Percentiles rank a stretch among this genome's conserved stretches.
These are phyloP conservation scores for Ceratina australensis DNA, from an alignment of 1,140 invertebrate genomes.

Conservation along the genomic window DNA sequence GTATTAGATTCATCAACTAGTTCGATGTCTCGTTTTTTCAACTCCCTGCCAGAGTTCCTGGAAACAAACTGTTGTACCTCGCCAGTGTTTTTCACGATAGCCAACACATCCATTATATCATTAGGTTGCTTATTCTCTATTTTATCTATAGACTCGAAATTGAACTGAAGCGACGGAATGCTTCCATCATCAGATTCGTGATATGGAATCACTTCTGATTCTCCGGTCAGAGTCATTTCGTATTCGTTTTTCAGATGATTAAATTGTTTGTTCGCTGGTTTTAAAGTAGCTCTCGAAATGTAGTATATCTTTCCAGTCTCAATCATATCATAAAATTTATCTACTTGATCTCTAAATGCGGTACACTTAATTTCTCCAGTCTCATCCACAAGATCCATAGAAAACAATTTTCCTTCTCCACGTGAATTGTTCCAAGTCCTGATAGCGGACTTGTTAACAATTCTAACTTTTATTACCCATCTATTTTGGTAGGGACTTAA, in stretches of 20 bases:
- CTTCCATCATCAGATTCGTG: conserved; percentile 79
- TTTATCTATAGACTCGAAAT: conserved; percentile 90
- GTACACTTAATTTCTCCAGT: conserved; percentile 97
- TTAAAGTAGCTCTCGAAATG: conserved; percentile 89
- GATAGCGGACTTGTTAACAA: conserved; percentile 90
- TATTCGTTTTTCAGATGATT: conserved; percentile 94
- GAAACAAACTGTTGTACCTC: conserved; percentile 88
- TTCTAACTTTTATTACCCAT: conserved; percentile 95
- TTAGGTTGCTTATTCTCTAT: conserved; percentile 86
- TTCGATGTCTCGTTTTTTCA: conserved; percentile 93
- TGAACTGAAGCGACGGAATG: conserved; percentile 90
- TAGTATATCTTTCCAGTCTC: conserved; percentile 94
- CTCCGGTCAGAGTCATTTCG: conserved; percentile 94
- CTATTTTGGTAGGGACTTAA: conserved; percentile 96
- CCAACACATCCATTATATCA: conserved; percentile 91
- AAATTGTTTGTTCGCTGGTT: conserved; percentile 96
- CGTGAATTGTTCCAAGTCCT: conserved; percentile 94
- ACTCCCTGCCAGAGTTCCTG: conserved; percentile 87
- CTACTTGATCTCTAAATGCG: conserved; percentile 93
- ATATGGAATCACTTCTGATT: conserved; percentile 88
- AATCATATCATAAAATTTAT: conserved; percentile 94
- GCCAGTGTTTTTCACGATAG: conserved; percentile 88
- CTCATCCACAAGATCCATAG: conserved; percentile 95
- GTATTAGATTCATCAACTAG: conserved; percentile 92
- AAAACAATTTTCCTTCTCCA: conserved; percentile 97